Base-by-base conservation (phyloP, 2,888 invertebrate genomes). In the Bellardia pandia region DNA sequence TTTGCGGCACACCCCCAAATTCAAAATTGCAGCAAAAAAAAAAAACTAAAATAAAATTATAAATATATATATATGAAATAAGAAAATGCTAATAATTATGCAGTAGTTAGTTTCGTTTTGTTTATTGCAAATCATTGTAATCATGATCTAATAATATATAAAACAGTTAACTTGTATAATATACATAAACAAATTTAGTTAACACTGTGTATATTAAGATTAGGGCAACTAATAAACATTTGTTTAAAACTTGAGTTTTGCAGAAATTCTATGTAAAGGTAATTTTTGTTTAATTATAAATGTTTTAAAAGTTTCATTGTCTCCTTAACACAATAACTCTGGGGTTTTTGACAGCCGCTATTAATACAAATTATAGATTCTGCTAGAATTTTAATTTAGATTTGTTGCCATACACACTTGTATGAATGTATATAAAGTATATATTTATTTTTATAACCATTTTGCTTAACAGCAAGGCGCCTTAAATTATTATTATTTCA, bases 1-100 rank as follows among this genome's bases (percentile, higher is more conserved):
- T 88, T 80, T 85, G 78, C 68, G 88, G 86, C 88, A 88, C 88
- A 88, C 88, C 88, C 88, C 88, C 86, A 82, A 86, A 4, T 37
- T 37, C 37, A 37, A 85, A 77, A 64, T 56, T 45, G 13, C n/a
- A 60, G 33, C 14, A 66, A 40, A 16, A 42, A 66, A 66, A 62
- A 48, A 16, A 68, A 42, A 14, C 16, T 11, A 62, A 51, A 48
- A 37, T 37, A 68, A 33, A 23, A 16, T 16, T 45, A 45, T 40
- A 48, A 82, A 45, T 40, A 37, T 9, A 16, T 1, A 40, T 40
- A 23, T 37, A 37, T 45, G 42, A 64, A 13, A 30, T 51, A 23
- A 42, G 23, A 37, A 56, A 80, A 56, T 62, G 30, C 30, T 51
- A 69, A 78, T 85, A 82, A 82, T 76, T 88, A 85, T 82, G 88